A percentile compares a stretch with the other conserved stretches of the same genome.
Evolutionary conservation across 92 coral and sea anemone genomes (phyloP).

Genomic region (Montipora capitata): DNA sequence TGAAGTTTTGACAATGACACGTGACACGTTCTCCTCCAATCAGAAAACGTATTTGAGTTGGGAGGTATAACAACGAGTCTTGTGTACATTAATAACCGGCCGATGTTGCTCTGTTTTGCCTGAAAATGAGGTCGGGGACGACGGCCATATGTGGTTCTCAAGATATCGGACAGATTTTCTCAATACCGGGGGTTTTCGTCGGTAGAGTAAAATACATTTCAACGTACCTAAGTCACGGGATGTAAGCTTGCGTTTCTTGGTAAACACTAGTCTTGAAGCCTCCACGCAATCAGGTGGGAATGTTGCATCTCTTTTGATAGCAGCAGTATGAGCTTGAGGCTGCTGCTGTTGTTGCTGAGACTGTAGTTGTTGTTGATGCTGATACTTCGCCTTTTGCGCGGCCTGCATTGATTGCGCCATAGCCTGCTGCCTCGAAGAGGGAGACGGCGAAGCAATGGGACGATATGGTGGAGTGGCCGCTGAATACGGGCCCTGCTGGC

Average conservation of each 20-base stretch:
- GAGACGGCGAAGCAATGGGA: conserved; percentile 76
- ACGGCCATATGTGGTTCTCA: no score
- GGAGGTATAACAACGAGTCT: no score
- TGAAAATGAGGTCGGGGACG: no score
- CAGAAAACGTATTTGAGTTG: no score
- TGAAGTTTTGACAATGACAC: no score
- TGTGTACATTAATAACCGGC: no score
- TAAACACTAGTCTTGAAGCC: conserved; percentile 87
- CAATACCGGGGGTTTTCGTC: no score
- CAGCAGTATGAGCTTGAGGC: conserved; percentile 51
- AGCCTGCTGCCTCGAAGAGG: conserved; percentile 77
- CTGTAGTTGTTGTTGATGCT: conserved; percentile 49
- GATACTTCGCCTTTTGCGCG: conserved; percentile 57
- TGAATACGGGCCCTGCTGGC: conserved; percentile 74
- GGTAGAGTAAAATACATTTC: neutral
- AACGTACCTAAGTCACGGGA: conserved; percentile 94
- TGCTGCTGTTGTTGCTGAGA: conserved; percentile 69
- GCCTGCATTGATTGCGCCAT: conserved; percentile 57
- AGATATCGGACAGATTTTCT: no score
- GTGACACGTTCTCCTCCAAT: no score
- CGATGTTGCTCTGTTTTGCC: no score
- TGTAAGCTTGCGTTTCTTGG: conserved; percentile 93
- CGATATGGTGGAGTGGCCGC: conserved; percentile 76
- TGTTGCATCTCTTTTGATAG: conserved; percentile 73
- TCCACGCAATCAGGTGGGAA: conserved; percentile 93